Base-by-base conservation (phyloP, 2,888 invertebrate species). In the Ephialtes manifestator region DNA sequence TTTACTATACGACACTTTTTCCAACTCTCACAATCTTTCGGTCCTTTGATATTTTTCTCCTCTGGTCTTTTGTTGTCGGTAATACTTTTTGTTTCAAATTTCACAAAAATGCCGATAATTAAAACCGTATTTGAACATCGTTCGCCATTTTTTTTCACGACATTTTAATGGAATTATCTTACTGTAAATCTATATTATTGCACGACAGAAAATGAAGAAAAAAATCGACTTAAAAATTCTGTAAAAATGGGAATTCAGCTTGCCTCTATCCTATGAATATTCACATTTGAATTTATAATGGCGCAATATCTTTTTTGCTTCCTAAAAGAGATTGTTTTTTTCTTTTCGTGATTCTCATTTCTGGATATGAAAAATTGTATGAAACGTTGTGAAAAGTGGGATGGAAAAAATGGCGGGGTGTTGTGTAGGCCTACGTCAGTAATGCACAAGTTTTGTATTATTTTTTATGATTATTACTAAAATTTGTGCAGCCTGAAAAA, bases 1-100 rank as follows among this genome's bases (percentile, higher is more conserved):
- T 58, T 11, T 20, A 46, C 74, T 35, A 51, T 43, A 20, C n/a
- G 48, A 60, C 5, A 11, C 67, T 51, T 60, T 58, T 74, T 74
- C 13, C 20, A 55, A 5, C 20, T 43, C 20, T 8, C 20, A 20
- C 46, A 46, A 31, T 28, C 31, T 76, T 43, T 39, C 2, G 11
- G 39, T 10, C 63, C 35, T 58, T 71, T 10, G 31, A 60, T 48
- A 46, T 48, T 28, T 18, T 15, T 65, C 65, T 15, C 8, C 24
- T 4, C 55, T n/a, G 46, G 4, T 68, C 43, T 20, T 31, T 13
- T 10, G 53, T 65, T 65, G 24, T 53, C 28, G 31, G 46, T 48
- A 24, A 28, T 24, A 48, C 31, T 7, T 51, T 35, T 70, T n/a
- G 60, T 46, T 78, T 20, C 5, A 7, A 15, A 24, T 55, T 55